These are phyloP conservation scores for Rhinopithecus roxellana DNA, from an alignment of 2,113 vertebrate genomes.

Conservation along the genomic window DNA sequence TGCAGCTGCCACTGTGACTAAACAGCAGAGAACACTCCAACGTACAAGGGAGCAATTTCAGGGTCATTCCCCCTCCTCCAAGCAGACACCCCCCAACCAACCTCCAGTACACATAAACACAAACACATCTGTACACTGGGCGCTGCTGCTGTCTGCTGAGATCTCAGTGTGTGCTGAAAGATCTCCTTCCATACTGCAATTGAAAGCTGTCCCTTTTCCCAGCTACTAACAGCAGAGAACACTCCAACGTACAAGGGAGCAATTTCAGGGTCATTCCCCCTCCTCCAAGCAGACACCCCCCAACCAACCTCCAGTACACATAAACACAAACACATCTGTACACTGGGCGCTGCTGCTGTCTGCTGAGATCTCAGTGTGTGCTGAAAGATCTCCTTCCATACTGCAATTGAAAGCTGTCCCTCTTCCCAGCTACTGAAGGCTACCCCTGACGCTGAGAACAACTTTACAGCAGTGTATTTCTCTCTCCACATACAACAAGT, in stretches of 20 bases:
- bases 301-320: background rate
- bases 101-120: background rate
- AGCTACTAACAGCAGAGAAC: background rate
- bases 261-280: background rate
- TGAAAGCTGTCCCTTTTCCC: background rate
- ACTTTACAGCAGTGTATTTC: background rate
- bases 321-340: background rate
- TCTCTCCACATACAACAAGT: background rate
- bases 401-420: background rate
- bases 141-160: background rate
- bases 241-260: background rate
- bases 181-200: background rate
- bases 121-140: background rate
- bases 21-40: background rate
- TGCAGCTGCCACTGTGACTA: constrained; percentile 61
- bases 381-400: background rate
- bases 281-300: background rate
- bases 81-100: background rate
- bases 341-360: background rate
- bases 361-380: background rate
- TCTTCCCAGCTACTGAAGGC: background rate
- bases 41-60: background rate
- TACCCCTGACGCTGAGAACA: background rate
- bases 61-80: background rate
- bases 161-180: background rate